Evolutionary conservation across 2,888 invertebrate species (phyloP), one percentile per base, ranked within the genome.

Genomic region (Chouioia cunea): DNA sequence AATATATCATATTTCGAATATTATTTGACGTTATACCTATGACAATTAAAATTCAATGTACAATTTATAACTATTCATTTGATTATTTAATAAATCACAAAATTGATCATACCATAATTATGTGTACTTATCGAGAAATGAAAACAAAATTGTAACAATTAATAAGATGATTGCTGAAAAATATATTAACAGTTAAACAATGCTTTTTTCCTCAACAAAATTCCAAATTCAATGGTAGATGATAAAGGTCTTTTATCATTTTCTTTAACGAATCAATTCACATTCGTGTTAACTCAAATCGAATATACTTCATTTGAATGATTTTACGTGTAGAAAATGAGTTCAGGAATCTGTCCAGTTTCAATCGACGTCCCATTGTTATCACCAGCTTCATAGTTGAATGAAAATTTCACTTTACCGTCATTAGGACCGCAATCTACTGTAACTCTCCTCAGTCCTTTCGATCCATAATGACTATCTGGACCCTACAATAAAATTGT

Each of bases 291-390:
- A 36, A 64, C 58, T 65, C 18, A 16, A 53, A 69, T 59, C 63
- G 58, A 73, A 73, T 73, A 67, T 60, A 64, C 62, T 73, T 47
- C 14, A 47, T 59, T 15, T 22, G 18, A 53, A 36, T 62, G 43
- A 22, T 63, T 71, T 72, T 65, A 91, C 76, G 89, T 89, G 80
- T 93, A 93, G 87, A 95, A 95, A 78, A 95, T 93, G 73, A 95
- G 92, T 82, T 94, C 93, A 12, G 95, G 95, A 77, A 95, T 93
- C 86, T 95, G 95, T 56, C 95, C 95, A 82, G 93, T 93, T 80
- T 94, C 94, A 1, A 95, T 93, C 0, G 93, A 93, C 1, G 95
- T 95, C 0, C 94, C 93, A 80, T 93, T 93, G 84, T 95, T 95
- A 83, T 94, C 93, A 14, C 94, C 94, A n/a, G 93, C 92, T 1